phyloP scores from a whole-genome alignment of 2,797 vertebrate species.

The Cuculus canorus region DNA sequence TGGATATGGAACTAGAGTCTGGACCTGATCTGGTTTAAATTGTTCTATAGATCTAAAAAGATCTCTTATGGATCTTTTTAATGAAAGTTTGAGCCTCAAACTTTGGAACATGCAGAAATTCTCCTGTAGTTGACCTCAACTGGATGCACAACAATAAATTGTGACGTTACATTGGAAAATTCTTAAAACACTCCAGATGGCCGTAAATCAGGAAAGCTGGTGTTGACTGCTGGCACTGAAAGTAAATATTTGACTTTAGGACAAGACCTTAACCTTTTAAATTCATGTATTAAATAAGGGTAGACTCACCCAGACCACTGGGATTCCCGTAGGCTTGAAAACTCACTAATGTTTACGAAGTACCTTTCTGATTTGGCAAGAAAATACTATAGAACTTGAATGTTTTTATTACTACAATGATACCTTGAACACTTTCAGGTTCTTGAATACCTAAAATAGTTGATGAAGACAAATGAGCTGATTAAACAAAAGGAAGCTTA shows the following conservation, averaged over 20 bases:
- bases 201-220: constrained; percentile 27
- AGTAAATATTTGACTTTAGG: constrained; percentile 20
- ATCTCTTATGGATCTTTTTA: neutral
- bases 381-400: neutral
- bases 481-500: constrained; percentile 37
- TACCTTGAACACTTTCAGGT: neutral
- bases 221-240: constrained; percentile 25
- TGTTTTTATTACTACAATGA: neutral
- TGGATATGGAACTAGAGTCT: neutral
- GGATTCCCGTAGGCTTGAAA: neutral
- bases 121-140: constrained; percentile 34
- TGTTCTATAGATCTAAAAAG: neutral
- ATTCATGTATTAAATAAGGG: neutral
- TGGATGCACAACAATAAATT: constrained; percentile 15
- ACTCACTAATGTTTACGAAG: neutral
- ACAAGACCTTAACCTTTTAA: constrained; percentile 1
- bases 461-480: constrained; percentile 17
- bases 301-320: neutral
- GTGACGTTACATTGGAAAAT: constrained; percentile 13
- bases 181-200: constrained; percentile 42
- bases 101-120: neutral
- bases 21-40: neutral
- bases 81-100: neutral
- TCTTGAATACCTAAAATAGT: constrained; percentile 2
- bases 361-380: neutral